Evolutionary conservation across 2,888 invertebrate genomes (phyloP), one percentile per base, ranked within the genome.

Genomic region (Caenorhabditis panamensis): DNA sequence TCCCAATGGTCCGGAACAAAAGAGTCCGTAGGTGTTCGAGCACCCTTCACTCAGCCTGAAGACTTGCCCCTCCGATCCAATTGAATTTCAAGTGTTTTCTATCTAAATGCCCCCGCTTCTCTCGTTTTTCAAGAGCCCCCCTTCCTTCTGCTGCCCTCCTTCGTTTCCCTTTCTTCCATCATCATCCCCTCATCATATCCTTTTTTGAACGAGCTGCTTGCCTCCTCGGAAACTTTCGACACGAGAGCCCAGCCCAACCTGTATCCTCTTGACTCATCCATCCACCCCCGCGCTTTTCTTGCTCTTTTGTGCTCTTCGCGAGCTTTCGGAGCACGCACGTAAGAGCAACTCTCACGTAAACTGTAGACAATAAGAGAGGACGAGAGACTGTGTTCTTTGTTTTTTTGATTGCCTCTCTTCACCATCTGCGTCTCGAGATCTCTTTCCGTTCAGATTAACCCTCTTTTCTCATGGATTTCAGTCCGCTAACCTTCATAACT

Each of bases 11-110:
- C n/a, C n/a, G 53, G 59, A 66, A 66, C 75, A 75, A 66, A 66
- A 75, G 75, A 59, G 44, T 47, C 56, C 56, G 72, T 54, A 75
- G 75, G 75, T 66, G 75, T 75, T 75, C 75, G 75, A 75, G 66
- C 51, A 75, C 75, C 75, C 75, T 75, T 75, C 66, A 75, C 24
- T n/a, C 49, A n/a, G 18, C 56, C 63, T 73, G 44, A 64, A 58
- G 56, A 62, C 61, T 49, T n/a, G 53, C 58, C 63, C 72, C 63
- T 20, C 66, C 75, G 75, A 75, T 75, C 66, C 66, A 75, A 75
- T 75, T 75, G 75, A 75, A 75, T 75, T 75, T 75, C 75, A 66
- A 75, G 75, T 75, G 75, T 75, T 75, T 75, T 66, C 75, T 66
- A 75, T 75, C 66, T 75, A 67, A 75, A 75, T 75, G 75, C 61